Base-by-base conservation (phyloP, 2,113 vertebrate species). In the Carassius carassius region DNA sequence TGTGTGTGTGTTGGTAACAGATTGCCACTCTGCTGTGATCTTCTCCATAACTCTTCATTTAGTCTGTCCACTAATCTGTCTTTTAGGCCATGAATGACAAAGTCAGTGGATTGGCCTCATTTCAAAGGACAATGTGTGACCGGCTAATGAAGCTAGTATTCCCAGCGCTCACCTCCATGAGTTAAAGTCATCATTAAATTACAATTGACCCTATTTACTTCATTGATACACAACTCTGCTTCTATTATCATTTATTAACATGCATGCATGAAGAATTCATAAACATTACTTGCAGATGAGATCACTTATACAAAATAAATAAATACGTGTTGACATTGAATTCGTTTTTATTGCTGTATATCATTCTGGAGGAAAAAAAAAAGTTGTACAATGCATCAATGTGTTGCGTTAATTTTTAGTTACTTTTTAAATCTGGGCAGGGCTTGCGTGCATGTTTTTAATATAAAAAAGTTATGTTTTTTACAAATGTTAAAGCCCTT, bases 21-120 rank as follows among this genome's bases (percentile, higher is more conserved):
- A 56, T 56, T 23, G 12, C 70, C 7, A 41, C 6, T 13, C 37
- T 23, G 4, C 14, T 35, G 29, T 67, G 25, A 67, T 44, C 4
- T 44, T 73, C 70, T 75, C 14, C 44, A 75, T 75, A 75, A 75
- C 23, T 75, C 44, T 51, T 75, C 73, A 75, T 75, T 47, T 75
- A 75, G 6, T 75, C 73, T 75, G 73, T 51, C 73, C 44, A 75
- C 23, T 75, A n/a, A 17, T n/a, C 19, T n/a, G 41, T 73, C 41
- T 73, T 5, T 73, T 12, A n/a, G 37, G 21, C 37, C 21, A 44
- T 13, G 21, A 13, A 44, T 73, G 37, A 73, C 41, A 73, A 44
- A 73, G 70, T 47, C n/a, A 10, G 19, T 47, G 14, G 23, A 51
- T 49, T 51, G 44, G 73, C 41, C 37, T 73, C 37, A 44, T 23